Percentiles rank a stretch among this genome's conserved stretches.
Evolutionary conservation across 2,888 invertebrate species (phyloP).

Genomic region (Drosophila silvestris): DNA sequence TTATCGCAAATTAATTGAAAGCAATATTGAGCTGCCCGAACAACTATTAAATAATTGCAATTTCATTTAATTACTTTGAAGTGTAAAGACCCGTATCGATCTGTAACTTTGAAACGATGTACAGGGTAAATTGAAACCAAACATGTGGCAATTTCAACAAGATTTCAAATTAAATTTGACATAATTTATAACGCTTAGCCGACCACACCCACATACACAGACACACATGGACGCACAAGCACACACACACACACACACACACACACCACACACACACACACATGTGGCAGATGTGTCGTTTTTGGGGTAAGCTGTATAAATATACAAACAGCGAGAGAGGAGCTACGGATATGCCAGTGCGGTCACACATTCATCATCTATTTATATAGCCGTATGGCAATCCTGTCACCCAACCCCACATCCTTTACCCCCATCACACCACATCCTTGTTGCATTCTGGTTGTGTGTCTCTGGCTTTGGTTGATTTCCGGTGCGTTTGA

Average conservation of each 20-base stretch:
- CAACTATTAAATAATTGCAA: slow-evolving; percentile 3
- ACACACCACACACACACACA: neutral
- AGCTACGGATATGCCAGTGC: slow-evolving; percentile 55
- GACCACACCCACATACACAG: slow-evolving; percentile 12
- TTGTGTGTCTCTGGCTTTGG: slow-evolving; percentile 40
- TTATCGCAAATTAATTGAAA: slow-evolving; percentile 16
- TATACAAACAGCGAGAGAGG: slow-evolving; percentile 32
- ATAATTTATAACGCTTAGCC: slow-evolving; percentile 61
- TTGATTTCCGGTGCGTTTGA: slow-evolving; percentile 59
- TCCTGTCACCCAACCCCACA: neutral
- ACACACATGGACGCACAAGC: neutral
- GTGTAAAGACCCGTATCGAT: neutral
- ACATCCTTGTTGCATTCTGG: slow-evolving; percentile 19
- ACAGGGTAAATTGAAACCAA: slow-evolving; percentile 32
- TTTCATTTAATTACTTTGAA: neutral
- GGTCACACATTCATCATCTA: slow-evolving; percentile 72
- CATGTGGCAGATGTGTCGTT: slow-evolving; percentile 10
- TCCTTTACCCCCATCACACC: neutral
- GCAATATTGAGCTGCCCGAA: neutral
- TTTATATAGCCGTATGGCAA: slow-evolving; percentile 62
- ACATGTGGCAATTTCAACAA: slow-evolving; percentile 48
- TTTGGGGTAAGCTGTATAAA: slow-evolving; percentile 35
- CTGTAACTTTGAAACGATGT: neutral
- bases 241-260: slow-evolving; percentile 10
- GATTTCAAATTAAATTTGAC: slow-evolving; percentile 73